These are phyloP conservation scores for Andrena bucephala DNA, from an alignment of 2,888 invertebrate genomes.

Conservation along the genomic window DNA sequence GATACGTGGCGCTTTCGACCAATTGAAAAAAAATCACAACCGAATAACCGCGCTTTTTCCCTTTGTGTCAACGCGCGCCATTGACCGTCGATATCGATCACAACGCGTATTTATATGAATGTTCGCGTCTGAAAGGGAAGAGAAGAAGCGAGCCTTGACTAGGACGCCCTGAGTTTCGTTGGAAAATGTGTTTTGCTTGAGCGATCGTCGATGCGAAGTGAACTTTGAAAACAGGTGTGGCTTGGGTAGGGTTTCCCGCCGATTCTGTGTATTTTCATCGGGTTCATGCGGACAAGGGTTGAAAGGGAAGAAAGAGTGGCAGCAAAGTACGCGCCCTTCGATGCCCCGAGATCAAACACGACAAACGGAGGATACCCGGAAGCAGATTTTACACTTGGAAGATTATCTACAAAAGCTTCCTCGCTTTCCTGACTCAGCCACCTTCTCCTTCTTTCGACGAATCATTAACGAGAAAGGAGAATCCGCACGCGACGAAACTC, in stretches of 20 bases:
- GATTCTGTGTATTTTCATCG: neutral
- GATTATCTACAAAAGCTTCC: slow-evolving; percentile 39
- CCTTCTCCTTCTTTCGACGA: neutral
- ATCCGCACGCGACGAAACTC: neutral
- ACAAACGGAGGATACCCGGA: slow-evolving; percentile 13
- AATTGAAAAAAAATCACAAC: slow-evolving; percentile 23
- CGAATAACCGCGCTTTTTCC: neutral
- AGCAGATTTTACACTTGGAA: slow-evolving; percentile 30
- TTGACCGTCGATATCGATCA: neutral
- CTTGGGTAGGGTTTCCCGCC: neutral
- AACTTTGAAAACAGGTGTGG: neutral
- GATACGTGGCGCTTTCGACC: slow-evolving; percentile 30
- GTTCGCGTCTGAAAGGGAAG: neutral
- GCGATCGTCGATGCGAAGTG: neutral
- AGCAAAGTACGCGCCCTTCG: neutral
- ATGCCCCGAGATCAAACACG: slow-evolving; percentile 14
- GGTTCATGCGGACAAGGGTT: slow-evolving; percentile 11
- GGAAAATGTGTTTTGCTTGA: neutral
- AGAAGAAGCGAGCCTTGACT: neutral
- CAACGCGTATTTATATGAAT: neutral
- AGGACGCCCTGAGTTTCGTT: neutral
- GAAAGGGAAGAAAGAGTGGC: slow-evolving; percentile 20
- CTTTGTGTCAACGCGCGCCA: neutral
- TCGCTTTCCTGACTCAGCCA: slow-evolving; percentile 18
- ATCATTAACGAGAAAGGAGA: slow-evolving; percentile 23